Evolutionary conservation across 2,888 invertebrate species (phyloP).

Genomic region (Calameuta filiformis): DNA sequence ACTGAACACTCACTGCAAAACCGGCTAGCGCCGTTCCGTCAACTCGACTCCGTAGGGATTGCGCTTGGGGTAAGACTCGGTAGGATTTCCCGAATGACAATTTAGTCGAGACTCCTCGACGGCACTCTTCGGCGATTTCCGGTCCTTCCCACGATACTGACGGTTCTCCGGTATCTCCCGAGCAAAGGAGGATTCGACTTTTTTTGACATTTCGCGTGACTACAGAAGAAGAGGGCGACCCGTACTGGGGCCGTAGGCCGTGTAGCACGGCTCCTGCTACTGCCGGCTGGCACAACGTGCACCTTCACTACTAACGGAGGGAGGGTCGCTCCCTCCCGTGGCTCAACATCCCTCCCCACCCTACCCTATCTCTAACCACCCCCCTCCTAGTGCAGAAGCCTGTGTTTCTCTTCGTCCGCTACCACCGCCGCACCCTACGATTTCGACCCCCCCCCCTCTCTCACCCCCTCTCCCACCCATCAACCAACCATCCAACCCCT

Average conservation of each 20-base stretch:
- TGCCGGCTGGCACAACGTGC: slow-evolving; percentile 63
- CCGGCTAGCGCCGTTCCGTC: too few species aligned
- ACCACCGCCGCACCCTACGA: too few species aligned
- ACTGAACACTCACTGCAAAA: too few species aligned
- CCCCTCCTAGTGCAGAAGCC: slow-evolving; percentile 22
- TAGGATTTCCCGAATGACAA: too few species aligned
- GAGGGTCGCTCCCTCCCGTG: slow-evolving; percentile 13
- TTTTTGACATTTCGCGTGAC: slow-evolving; percentile 2
- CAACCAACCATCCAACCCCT: slow-evolving; percentile 11
- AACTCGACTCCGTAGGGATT: too few species aligned
- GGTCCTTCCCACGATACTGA: background rate
- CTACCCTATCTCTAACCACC: slow-evolving; percentile 12
- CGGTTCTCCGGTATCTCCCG: background rate
- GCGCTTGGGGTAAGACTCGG: too few species aligned
- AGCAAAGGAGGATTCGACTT: background rate
- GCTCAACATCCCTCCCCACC: slow-evolving; percentile 19
- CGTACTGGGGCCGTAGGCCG: slow-evolving; percentile 49
- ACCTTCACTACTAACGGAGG: slow-evolving; percentile 56
- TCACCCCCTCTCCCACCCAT: slow-evolving; percentile 11
- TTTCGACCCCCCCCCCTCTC: slow-evolving; percentile 16
- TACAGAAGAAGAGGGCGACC: slow-evolving; percentile 10
- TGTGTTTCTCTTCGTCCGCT: slow-evolving; percentile 15
- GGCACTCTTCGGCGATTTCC: background rate
- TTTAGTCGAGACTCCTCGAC: background rate
- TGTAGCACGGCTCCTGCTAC: slow-evolving; percentile 61